Evolutionary conservation across 2,113 vertebrate genomes (phyloP).

Genomic region (Syrrhaptes paradoxus): DNA sequence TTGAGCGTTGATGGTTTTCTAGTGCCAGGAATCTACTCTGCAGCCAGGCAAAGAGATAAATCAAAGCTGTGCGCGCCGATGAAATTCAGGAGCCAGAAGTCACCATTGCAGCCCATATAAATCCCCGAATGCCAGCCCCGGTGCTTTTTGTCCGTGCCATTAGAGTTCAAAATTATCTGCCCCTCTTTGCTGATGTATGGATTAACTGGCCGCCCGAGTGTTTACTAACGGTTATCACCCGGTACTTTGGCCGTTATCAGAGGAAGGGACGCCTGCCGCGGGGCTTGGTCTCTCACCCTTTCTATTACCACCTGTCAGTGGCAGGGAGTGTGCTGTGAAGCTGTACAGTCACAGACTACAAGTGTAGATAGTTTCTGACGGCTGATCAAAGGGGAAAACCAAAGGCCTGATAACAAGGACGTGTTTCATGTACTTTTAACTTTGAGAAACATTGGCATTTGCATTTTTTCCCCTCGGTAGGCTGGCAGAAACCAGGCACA

Average conservation of each 20-base stretch:
- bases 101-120: constrained; percentile 73
- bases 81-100: constrained; percentile 77
- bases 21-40: constrained; percentile 67
- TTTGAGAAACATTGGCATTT: constrained; percentile 77
- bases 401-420: constrained; percentile 86
- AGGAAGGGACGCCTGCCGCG: constrained; percentile 80
- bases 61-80: constrained; percentile 70
- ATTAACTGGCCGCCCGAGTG: constrained; percentile 76
- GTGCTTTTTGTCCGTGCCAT: constrained; percentile 66
- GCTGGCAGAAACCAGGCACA: constrained; percentile 77
- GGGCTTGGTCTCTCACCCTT: constrained; percentile 85
- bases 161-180: constrained; percentile 75
- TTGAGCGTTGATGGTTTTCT: constrained; percentile 9
- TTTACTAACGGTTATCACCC: constrained; percentile 85
- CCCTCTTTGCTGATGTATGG: constrained; percentile 84
- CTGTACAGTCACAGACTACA: constrained; percentile 77
- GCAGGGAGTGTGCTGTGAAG: constrained; percentile 83
- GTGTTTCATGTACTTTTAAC: constrained; percentile 83
- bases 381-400: constrained; percentile 91
- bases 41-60: constrained; percentile 71
- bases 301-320: constrained; percentile 91
- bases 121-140: constrained; percentile 69
- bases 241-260: constrained; percentile 79
- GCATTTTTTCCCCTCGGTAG: constrained; percentile 67
- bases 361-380: constrained; percentile 88